Evolutionary conservation across 2,113 vertebrate species (phyloP), one percentile per base, ranked within the genome.

Genomic region (Cepphus grylle): DNA sequence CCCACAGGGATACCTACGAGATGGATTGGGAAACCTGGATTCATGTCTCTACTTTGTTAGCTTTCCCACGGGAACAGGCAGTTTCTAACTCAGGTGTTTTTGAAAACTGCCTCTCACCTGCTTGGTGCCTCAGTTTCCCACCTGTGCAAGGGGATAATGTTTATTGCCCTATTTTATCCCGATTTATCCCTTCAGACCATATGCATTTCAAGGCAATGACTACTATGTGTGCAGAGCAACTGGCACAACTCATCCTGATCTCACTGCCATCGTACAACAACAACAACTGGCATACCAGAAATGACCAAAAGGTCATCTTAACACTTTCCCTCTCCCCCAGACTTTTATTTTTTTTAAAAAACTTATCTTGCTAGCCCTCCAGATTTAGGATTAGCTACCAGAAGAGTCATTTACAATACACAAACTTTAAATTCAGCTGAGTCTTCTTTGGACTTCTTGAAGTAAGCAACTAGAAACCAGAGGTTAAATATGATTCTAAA

Each of bases 211-310:
- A 65, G 16, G 42, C 5, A 86, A 45, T 5, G 13, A 2, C 15
- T 63, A 5, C 23, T 17, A 1, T 3, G 1, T 2, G 2, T 0
- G 0, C 11, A 3, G n/a, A 86, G 14, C 9, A 59, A 45, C 23
- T 13, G 27, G 40, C 18, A 45, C 16, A 62, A 42, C 8, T 66
- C 50, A 10, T 4, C 2, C 6, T 18, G 8, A 43, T 30, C 43
- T 59, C 73, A 32, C 40, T 38, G 76, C 36, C 20, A 4, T 25
- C 45, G 22, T 2, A 47, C 17, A 69, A 63, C 17, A 62, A 17
- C 8, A 55, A 42, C 12, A 58, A 23, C 27, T 62, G 25, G 6
- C 7, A 42, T 14, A 56, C 12, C n/a, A 86, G 9, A 42, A 83
- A 53, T 6, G 9, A 47, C 43, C 63, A 61, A 67, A 84, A 16